Conservation (phyloP, 2,888 invertebrate species). For the Ceriagrion tenellum region DNA sequence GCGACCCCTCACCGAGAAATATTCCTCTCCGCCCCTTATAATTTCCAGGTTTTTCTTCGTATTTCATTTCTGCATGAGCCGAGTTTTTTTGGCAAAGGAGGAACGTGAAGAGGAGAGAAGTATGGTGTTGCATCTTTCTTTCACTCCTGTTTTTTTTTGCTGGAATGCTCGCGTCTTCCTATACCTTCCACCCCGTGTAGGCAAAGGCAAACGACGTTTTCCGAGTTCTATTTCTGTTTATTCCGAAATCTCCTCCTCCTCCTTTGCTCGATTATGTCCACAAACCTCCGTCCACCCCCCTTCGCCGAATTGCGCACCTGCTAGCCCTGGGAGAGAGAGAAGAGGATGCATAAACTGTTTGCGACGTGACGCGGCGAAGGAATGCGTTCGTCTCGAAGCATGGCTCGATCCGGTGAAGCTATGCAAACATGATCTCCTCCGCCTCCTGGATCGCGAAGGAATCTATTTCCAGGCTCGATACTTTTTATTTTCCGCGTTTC, state of each 20-base stretch:
- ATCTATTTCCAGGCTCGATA: not conserved
- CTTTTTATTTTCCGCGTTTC: not conserved
- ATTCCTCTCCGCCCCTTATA: not conserved
- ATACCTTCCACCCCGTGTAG: not conserved
- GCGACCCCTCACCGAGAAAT: not conserved
- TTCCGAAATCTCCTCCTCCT: not conserved
- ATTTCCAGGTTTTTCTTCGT: not conserved
- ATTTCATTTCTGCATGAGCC: not conserved
- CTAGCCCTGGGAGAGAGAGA: not conserved
- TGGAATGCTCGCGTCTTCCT: not conserved
- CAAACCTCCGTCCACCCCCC: too few species aligned
- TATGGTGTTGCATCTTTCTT: slow-evolving; percentile 10
- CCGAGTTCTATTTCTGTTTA: not conserved
- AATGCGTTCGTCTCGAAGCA: not conserved
- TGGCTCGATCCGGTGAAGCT: not conserved
- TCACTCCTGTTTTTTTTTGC: not conserved
- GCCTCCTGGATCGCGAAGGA: not conserved
- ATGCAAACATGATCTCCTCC: not conserved
- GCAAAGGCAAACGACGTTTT: not conserved
- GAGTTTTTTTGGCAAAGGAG: not conserved
- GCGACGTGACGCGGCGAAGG: not conserved
- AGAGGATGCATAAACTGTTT: not conserved
- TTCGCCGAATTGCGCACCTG: not conserved
- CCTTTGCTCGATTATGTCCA: not conserved
- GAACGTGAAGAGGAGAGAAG: not conserved